A percentile compares a stretch with the other conserved stretches of the same genome.
Conservation (phyloP, 2,797 vertebrate species). For the Numenius phaeopus region DNA sequence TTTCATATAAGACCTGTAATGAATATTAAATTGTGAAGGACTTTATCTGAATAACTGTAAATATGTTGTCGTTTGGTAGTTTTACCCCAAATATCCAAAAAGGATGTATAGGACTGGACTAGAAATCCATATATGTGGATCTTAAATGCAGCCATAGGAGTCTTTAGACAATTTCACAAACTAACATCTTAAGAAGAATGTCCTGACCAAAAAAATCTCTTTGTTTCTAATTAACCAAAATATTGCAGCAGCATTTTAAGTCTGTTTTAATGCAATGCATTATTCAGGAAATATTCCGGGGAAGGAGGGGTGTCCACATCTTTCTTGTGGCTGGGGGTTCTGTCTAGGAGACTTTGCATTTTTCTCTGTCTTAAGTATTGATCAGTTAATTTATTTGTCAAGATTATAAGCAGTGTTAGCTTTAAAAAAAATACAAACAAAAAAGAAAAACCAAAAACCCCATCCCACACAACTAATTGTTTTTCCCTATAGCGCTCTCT, state of each 20-base stretch:
- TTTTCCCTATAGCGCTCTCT: background rate
- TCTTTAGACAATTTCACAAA: background rate
- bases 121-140: background rate
- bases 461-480: background rate
- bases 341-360: background rate
- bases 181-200: background rate
- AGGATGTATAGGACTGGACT: background rate
- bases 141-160: background rate
- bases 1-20: background rate
- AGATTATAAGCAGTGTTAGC: constrained; percentile 26
- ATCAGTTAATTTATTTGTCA: constrained; percentile 44
- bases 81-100: background rate
- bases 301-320: background rate
- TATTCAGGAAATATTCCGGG: background rate
- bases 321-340: background rate
- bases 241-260: background rate
- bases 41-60: background rate
- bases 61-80: background rate
- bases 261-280: background rate
- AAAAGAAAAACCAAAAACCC: background rate
- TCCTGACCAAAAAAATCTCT: background rate
- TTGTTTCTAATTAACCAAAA: background rate
- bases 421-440: background rate
- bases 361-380: constrained; percentile 11
- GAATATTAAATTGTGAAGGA: background rate